Percentiles rank a stretch among this genome's conserved stretches.
Conservation (phyloP, 2,797 vertebrate species). For the Rousettus madagascariensis region DNA sequence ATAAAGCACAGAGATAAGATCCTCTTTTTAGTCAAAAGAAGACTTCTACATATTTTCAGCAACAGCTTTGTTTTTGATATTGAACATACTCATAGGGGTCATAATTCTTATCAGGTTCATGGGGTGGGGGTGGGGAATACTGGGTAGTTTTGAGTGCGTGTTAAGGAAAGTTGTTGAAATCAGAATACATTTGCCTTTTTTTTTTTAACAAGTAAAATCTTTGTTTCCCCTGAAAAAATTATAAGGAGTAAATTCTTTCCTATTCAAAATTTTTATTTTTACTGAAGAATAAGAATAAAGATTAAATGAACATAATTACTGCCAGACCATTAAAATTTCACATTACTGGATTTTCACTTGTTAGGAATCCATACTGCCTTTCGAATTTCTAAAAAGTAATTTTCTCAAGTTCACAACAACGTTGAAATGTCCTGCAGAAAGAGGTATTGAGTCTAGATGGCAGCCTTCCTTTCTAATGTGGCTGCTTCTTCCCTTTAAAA, state of each 20-base stretch:
- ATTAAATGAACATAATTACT: conserved; percentile 8
- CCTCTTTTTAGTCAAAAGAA: neutral
- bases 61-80: conserved; percentile 16
- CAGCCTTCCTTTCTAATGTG: neutral
- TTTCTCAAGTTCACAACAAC: neutral
- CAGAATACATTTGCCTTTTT: conserved; percentile 9
- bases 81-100: neutral
- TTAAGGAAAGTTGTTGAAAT: neutral
- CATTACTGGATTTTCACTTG: neutral
- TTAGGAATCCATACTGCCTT: neutral
- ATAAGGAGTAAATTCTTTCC: neutral
- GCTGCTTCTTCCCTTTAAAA: neutral
- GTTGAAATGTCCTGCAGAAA: neutral
- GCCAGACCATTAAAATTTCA: conserved; percentile 12
- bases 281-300: conserved; percentile 17
- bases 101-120: neutral
- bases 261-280: neutral
- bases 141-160: neutral
- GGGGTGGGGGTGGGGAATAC: rapidly evolving
- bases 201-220: neutral
- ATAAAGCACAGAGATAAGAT: neutral
- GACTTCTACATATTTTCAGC: neutral
- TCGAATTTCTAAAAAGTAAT: conserved; percentile 36
- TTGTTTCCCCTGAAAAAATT: neutral
- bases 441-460: neutral